Evolutionary conservation across 2,888 invertebrate species (phyloP).

Genomic region (Eupithecia tripunctaria): DNA sequence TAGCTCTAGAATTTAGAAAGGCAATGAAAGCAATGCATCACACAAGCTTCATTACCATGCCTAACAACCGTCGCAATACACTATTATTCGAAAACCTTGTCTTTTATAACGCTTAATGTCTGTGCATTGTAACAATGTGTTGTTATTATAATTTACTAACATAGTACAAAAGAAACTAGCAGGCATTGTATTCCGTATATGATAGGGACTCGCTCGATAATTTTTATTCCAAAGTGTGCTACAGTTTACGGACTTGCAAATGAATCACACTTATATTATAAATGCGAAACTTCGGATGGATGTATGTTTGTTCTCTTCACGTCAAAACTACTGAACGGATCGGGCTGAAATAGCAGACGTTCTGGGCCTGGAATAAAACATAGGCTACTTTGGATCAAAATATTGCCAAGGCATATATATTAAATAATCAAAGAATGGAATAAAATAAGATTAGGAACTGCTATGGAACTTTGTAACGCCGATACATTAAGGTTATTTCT

Average conservation of each 20-base stretch:
- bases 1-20: constrained; percentile 43
- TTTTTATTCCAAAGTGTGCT: neutral
- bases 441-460: no score
- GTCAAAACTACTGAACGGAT: no score
- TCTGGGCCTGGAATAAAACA: no score
- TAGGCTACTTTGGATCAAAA: no score
- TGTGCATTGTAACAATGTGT: constrained; percentile 46
- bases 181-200: neutral
- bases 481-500: no score
- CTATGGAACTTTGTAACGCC: no score
- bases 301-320: no score
- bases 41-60: constrained; percentile 42
- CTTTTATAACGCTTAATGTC: constrained; percentile 29
- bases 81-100: constrained; percentile 37
- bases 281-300: no score
- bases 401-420: no score
- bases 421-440: no score
- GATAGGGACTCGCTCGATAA: neutral
- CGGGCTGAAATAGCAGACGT: no score
- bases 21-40: constrained; percentile 43
- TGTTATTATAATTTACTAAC: constrained; percentile 48
- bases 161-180: constrained; percentile 46
- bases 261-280: no score
- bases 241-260: neutral
- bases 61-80: constrained; percentile 44